phyloP scores from a whole-genome alignment of 2,113 vertebrate species.

The Cygnus buccinator region DNA sequence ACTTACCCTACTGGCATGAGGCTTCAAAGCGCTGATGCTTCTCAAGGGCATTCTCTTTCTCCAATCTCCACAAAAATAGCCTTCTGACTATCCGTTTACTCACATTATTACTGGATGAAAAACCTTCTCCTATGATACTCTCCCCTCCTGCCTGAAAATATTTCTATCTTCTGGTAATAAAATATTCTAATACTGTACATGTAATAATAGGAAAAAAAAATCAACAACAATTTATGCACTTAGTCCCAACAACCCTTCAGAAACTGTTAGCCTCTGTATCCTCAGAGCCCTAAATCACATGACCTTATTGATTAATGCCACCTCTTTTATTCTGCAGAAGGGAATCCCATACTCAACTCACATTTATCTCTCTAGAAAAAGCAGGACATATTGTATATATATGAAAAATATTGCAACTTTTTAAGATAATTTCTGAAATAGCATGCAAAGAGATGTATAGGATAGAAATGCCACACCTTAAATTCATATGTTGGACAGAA shows the following conservation, averaged over 20 bases:
- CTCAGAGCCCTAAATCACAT: neutral
- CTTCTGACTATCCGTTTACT: neutral
- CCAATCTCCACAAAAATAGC: neutral
- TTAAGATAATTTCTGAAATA: neutral
- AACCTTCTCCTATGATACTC: neutral
- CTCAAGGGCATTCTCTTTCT: neutral
- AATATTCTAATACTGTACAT: neutral
- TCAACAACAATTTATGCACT: neutral
- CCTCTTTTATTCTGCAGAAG: neutral
- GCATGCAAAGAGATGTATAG: neutral
- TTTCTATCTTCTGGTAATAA: neutral
- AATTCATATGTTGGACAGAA: rapidly evolving
- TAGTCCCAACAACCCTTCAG: neutral
- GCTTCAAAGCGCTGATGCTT: neutral
- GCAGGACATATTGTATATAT: neutral
- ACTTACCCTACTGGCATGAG: neutral
- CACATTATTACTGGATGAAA: neutral
- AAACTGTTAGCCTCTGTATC: neutral
- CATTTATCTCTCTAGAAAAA: neutral
- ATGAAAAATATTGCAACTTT: neutral
- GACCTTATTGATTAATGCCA: neutral
- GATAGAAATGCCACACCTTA: neutral
- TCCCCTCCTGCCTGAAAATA: neutral
- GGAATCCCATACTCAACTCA: neutral
- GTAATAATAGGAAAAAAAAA: neutral